These are phyloP conservation scores for Cryptocheilus praepositus DNA, from an alignment of 2,888 invertebrate genomes.

Conservation along the genomic window DNA sequence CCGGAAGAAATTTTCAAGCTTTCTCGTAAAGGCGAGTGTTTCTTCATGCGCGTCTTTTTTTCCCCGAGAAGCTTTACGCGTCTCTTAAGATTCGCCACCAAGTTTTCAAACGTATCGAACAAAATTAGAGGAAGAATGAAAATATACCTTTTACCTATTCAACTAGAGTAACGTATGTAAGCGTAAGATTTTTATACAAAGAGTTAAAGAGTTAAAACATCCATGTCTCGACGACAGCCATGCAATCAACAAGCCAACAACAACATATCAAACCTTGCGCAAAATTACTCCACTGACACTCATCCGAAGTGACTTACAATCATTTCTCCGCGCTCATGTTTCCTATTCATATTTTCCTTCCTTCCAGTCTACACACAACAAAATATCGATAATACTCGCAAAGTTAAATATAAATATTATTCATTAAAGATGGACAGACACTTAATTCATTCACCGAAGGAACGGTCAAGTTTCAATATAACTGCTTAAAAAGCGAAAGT, in stretches of 20 bases:
- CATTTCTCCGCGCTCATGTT: no score
- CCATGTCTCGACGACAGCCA: conserved; percentile 45
- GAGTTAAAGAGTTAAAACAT: conserved; percentile 38
- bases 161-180: conserved; percentile 19
- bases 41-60: neutral
- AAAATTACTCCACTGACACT: conserved; percentile 17
- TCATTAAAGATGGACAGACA: no score
- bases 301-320: no score
- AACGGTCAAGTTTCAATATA: no score
- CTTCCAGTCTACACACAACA: no score
- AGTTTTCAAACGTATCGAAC: conserved; percentile 10
- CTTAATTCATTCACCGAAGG: no score
- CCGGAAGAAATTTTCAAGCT: neutral
- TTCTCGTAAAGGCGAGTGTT: neutral
- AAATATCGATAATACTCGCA: neutral
- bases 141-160: conserved; percentile 26
- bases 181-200: conserved; percentile 32
- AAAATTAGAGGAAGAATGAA: conserved; percentile 36
- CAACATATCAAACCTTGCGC: conserved; percentile 29
- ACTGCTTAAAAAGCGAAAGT: no score
- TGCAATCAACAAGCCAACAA: conserved; percentile 54
- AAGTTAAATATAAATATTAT: no score
- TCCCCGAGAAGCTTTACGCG: no score
- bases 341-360: no score
- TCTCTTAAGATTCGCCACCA: conserved; percentile 42